These are phyloP conservation scores for Drosophila tanythrix DNA, from an alignment of 2,888 invertebrate species.

Conservation along the genomic window DNA sequence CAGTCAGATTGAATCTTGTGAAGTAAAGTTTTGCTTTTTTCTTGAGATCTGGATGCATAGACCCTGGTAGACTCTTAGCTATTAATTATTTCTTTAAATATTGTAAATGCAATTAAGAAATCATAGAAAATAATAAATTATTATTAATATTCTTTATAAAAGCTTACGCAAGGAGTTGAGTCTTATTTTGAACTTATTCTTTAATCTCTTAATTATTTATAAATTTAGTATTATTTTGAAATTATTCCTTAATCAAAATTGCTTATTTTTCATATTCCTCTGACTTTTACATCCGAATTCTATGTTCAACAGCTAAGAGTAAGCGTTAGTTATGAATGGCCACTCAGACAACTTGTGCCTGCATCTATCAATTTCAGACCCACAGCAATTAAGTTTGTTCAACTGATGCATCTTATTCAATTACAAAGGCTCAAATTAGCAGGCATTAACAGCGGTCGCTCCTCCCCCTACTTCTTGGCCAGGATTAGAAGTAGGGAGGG, in stretches of 20 bases:
- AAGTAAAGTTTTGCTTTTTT: background rate
- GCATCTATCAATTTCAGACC: slow-evolving; percentile 46
- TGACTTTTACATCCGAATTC: background rate
- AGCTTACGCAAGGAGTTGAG: background rate
- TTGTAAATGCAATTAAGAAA: background rate
- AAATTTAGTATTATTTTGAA: background rate
- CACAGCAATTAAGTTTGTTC: slow-evolving; percentile 7
- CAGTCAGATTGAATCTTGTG: slow-evolving; percentile 19
- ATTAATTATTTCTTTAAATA: background rate
- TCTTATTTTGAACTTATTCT: background rate
- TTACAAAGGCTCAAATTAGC: slow-evolving; percentile 73
- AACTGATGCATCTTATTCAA: slow-evolving; percentile 75
- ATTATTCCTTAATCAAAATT: background rate
- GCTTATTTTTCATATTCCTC: background rate
- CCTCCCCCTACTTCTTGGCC: slow-evolving; percentile 18
- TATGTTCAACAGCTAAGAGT: slow-evolving; percentile 12
- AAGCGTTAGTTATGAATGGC: slow-evolving; percentile 42
- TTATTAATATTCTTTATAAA: background rate
- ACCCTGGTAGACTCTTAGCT: background rate
- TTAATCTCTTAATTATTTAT: background rate
- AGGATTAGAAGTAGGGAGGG: background rate
- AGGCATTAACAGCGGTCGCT: slow-evolving; percentile 64
- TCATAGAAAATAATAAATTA: background rate
- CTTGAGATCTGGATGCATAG: background rate
- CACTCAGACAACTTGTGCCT: background rate